Base-by-base conservation (phyloP, 2,797 vertebrate species). In the Rhinophrynus dorsalis region DNA sequence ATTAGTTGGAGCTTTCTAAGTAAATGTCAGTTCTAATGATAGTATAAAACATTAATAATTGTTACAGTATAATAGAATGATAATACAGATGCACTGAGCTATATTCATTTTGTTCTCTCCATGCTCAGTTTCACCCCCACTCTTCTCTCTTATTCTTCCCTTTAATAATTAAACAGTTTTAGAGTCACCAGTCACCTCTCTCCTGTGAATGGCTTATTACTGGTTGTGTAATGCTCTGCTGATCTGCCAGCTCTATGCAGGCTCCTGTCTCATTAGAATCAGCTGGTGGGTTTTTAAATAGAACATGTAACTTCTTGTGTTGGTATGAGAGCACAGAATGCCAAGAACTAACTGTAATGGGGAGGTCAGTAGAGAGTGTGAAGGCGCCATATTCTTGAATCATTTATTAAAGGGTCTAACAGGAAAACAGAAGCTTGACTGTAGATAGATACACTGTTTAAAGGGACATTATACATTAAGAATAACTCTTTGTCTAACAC, bases 141-240 rank as follows among this genome's bases (percentile, higher is more conserved):
- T 24, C 59, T 10, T 37, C 17, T 26, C 44, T 51, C 51, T 44
- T 45, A 10, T 26, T 54, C 3, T 45, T 6, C 27, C n/a, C 35
- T 24, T 72, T 29, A 65, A 65, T 72, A 64, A 65, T 65, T 42
- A 65, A 65, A 23, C 11, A 72, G 44, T 17, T 20, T 15, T 64
- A 18, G n/a, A 72, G 54, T 56, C 68, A 52, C 10, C 21, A 48
- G 32, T 56, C 42, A 51, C 54, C 27, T 57, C 23, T 30, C 35
- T 57, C 13, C 12, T 65, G 26, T 32, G 38, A 54, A 27, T 42
- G 61, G 32, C 45, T 72, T 40, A 64, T 65, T 50, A 38, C 18
- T 40, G 33, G 66, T 24, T n/a, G 32, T 51, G 56, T 68, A 42
- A 51, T 37, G 56, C 66, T 68, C 45, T 2, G 33, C 58, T 56